phyloP scores from a whole-genome alignment of 2,888 invertebrate genomes.

The Caenorhabditis sp. region DNA sequence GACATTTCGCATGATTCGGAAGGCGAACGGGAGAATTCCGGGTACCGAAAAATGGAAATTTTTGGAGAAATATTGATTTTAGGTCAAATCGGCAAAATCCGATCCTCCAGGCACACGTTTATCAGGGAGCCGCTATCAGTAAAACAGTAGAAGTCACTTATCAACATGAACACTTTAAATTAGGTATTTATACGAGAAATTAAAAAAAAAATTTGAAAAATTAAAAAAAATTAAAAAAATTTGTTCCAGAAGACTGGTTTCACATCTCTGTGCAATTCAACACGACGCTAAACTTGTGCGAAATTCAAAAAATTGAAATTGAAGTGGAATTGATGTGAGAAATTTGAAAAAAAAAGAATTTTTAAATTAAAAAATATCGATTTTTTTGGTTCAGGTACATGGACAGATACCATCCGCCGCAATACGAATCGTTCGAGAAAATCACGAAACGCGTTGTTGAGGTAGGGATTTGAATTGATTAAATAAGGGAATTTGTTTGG shows the following conservation, averaged over 20 bases:
- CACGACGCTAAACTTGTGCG: slow-evolving; percentile 46
- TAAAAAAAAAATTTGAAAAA: too few species aligned
- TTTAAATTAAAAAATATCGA: too few species aligned
- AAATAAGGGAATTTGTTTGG: background rate
- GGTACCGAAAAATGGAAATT: slow-evolving; percentile 2
- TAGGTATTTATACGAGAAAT: slow-evolving; percentile 53
- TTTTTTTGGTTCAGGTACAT: slow-evolving; percentile 62
- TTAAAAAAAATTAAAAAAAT: too few species aligned
- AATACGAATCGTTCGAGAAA: slow-evolving; percentile 46
- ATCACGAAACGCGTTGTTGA: slow-evolving; percentile 38
- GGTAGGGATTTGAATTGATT: slow-evolving; percentile 1
- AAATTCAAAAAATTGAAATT: slow-evolving; percentile 43
- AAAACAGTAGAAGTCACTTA: slow-evolving; percentile 66
- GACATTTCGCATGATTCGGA: slow-evolving; percentile 51
- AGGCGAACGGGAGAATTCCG: slow-evolving; percentile 14
- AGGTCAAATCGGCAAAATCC: slow-evolving; percentile 18
- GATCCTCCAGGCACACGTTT: slow-evolving; percentile 40
- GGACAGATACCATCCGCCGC: slow-evolving; percentile 66
- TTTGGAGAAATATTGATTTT: background rate
- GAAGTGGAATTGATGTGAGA: slow-evolving; percentile 68
- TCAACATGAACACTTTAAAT: slow-evolving; percentile 53
- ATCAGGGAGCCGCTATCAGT: slow-evolving; percentile 53
- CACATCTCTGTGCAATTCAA: slow-evolving; percentile 56
- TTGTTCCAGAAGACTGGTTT: slow-evolving; percentile 60
- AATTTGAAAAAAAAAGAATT: too few species aligned